Base-by-base conservation (phyloP, 2,888 invertebrate genomes). In the Keiferia lycopersicella region DNA sequence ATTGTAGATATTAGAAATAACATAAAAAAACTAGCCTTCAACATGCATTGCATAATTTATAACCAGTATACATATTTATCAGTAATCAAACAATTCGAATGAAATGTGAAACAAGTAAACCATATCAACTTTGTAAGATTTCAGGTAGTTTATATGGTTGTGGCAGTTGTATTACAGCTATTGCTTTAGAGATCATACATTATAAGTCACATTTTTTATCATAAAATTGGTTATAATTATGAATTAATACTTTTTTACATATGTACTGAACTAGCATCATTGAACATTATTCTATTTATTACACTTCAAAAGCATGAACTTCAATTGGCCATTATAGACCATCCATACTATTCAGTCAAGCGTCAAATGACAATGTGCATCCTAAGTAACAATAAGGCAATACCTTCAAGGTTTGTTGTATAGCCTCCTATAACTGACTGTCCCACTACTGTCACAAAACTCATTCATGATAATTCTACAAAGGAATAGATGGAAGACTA, bases 401-500 rank as follows among this genome's bases (percentile, higher is more conserved):
- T 10, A 61, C 66, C 60, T 73, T 93, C 91, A 95, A 74, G 94
- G 93, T 87, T 95, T 95, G 78, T 94, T 94, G 82, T 96, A 95
- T 72, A 95, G 92, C 82, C 94, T 92, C 79, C 94, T 92, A 74
- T 94, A 93, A 77, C 93, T 94, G 75, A 94, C 94, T 69, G 34
- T 8, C 3, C 34, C 34, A 34, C 94, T 94, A 62, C 92, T 94
- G 71, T 95, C 95, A 82, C 96, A 97, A 83, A 97, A 97, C 82
- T 98, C 98, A 75, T 96, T 97, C 90, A 96, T 96, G 70, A 98
- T 96, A 73, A 98, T 93, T 87, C 98, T 97, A 89, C 96, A 96
- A 34, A 98, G 93, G 91, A 98, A 98, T 76, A 98, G 92, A 88
- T 98, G 98, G 91, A 98, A 98, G 74, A 97, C 94, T 66, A 97